phyloP scores from a whole-genome alignment of 2,888 invertebrate species.

The Neocrepidodera transversa region DNA sequence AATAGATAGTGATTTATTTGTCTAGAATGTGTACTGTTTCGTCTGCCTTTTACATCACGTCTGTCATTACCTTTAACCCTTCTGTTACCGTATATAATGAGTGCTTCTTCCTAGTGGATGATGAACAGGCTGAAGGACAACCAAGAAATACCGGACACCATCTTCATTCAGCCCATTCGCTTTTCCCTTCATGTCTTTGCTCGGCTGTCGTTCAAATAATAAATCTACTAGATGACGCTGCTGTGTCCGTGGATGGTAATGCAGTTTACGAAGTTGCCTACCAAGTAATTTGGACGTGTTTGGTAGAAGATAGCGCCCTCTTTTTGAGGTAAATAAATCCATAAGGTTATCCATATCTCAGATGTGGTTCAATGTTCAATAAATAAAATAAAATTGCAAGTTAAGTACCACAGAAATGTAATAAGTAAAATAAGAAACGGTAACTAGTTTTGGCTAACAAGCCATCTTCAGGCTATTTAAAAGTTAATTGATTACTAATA shows the following conservation, averaged over 20 bases:
- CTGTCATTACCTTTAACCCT: too few species aligned
- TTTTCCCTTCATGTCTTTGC: slow-evolving; percentile 97
- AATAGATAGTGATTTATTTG: too few species aligned
- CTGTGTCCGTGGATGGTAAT: slow-evolving; percentile 91
- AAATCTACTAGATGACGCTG: slow-evolving; percentile 92
- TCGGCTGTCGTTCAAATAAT: slow-evolving; percentile 96
- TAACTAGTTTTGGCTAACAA: too few species aligned
- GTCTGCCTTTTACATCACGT: too few species aligned
- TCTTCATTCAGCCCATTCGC: slow-evolving; percentile 88
- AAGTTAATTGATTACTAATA: too few species aligned
- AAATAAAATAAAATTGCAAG: too few species aligned
- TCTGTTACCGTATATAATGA: background rate
- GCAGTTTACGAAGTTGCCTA: slow-evolving; percentile 98
- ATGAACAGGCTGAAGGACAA: slow-evolving; percentile 69
- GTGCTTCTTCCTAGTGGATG: slow-evolving; percentile 50
- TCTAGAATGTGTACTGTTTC: background rate
- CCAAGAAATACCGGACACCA: slow-evolving; percentile 79
- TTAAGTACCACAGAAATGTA: too few species aligned
- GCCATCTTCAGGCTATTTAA: too few species aligned
- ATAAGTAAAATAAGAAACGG: too few species aligned
- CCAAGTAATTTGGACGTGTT: slow-evolving; percentile 96
- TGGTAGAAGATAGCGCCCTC: slow-evolving; percentile 87
- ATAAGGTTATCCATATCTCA: too few species aligned
- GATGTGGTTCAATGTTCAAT: too few species aligned
- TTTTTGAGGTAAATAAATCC: slow-evolving; percentile 72